Evolutionary conservation across 1,140 invertebrate species (phyloP), one percentile per base, ranked within the genome.

Genomic region (Drosophila takahashii): DNA sequence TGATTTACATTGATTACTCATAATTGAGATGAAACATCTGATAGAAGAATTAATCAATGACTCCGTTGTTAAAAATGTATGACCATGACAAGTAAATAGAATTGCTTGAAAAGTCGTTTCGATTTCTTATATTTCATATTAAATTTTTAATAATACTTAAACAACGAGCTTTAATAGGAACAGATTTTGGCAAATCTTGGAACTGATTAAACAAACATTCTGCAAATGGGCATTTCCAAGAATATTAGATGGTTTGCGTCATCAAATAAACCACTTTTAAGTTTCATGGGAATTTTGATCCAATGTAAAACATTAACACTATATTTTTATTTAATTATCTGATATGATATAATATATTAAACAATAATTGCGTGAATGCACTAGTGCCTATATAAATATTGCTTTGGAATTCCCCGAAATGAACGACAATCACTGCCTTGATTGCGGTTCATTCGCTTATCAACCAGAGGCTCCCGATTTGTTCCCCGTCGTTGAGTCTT

Each of bases 1-100:
- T 70, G 41, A 69, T 70, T 56, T 56, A 70, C 42, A 48, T 34
- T 71, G 34, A 71, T 71, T 47, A 47, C 34, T 18, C 51, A 22
- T 48, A 47, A 70, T 57, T 70, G 64, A 70, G 66, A 69, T 41
- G 64, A 6, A 41, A 27, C n/a, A 7, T 27, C n/a, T 34, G 18
- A 16, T 16, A 15, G 11, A 9, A 6, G 7, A 27, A 9, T 39
- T 15, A 15, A 36, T 52, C 32, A 52, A 27, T 50, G 27, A n/a
- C 13, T 27, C 15, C 15, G 11, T 13, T n/a, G 3, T 15, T 10
- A 7, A 9, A 18, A 18, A 13, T 37, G 13, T 37, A 37, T n/a
- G 36, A 37, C 2, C 11, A n/a, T 37, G 36, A 37, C 13, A 11
- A 13, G 11, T 13, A 11, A 13, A 37, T 37, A 4, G 13, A 37